Conservation (phyloP, 2,888 invertebrate species). For the Trichogramma dendrolimi region DNA sequence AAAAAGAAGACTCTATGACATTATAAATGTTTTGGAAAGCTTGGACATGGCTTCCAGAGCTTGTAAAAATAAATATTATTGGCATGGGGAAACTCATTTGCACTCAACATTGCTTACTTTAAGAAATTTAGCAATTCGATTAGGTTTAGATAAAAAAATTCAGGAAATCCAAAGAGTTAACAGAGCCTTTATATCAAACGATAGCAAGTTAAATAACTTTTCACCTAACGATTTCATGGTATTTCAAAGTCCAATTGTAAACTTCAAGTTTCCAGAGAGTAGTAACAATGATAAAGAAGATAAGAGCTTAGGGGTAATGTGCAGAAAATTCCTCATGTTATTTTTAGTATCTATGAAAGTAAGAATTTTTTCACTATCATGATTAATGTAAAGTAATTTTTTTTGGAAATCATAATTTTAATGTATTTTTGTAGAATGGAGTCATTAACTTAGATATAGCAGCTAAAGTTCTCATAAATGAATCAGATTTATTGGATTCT, state of each 20-base stretch:
- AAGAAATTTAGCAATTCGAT: slow-evolving; percentile 58
- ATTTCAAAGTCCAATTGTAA: slow-evolving; percentile 32
- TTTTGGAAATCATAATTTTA: slow-evolving; percentile 48
- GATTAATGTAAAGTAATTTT: slow-evolving; percentile 11
- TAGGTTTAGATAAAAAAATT: slow-evolving; percentile 56
- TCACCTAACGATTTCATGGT: slow-evolving; percentile 26
- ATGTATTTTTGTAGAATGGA: slow-evolving; percentile 62
- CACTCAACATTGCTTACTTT: slow-evolving; percentile 60
- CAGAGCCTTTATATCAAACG: slow-evolving; percentile 35
- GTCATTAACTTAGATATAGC: slow-evolving; percentile 66
- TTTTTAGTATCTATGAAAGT: slow-evolving; percentile 65
- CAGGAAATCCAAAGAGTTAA: slow-evolving; percentile 42
- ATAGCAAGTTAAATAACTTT: slow-evolving; percentile 27
- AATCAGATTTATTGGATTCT: slow-evolving; percentile 50
- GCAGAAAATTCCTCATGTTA: slow-evolving; percentile 68
- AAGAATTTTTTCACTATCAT: slow-evolving; percentile 39
- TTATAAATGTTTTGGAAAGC: slow-evolving; percentile 69
- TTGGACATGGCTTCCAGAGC: slow-evolving; percentile 66
- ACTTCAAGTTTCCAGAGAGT: slow-evolving; percentile 35
- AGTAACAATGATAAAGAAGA: slow-evolving; percentile 59
- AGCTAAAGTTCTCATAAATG: slow-evolving; percentile 62
- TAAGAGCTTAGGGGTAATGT: slow-evolving; percentile 66
- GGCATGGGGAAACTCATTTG: slow-evolving; percentile 65
- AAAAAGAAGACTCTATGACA: slow-evolving; percentile 69
- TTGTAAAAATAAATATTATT: slow-evolving; percentile 65